Conservation (phyloP, 2,888 invertebrate species). For the Hecatera dysodea region DNA sequence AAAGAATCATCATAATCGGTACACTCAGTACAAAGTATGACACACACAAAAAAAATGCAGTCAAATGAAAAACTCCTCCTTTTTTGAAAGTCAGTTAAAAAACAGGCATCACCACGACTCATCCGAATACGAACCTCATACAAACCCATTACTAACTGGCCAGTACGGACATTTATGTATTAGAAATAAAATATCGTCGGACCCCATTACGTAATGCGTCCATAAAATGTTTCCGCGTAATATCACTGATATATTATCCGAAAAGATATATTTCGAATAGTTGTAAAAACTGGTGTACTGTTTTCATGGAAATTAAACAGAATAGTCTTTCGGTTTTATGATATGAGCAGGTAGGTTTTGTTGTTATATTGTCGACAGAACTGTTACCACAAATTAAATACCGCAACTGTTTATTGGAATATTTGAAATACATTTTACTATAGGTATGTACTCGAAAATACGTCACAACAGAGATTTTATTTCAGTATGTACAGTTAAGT, state of each 20-base stretch:
- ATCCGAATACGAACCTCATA: slow-evolving; percentile 17
- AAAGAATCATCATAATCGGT: too few species aligned
- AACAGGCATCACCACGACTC: slow-evolving; percentile 14
- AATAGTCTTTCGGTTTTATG: slow-evolving; percentile 38
- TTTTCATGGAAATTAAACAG: slow-evolving; percentile 51
- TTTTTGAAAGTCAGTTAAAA: too few species aligned
- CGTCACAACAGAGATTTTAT: neutral
- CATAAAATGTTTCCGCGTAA: slow-evolving; percentile 85
- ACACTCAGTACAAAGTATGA: too few species aligned
- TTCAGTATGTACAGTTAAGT: too few species aligned
- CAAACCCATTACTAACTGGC: slow-evolving; percentile 57
- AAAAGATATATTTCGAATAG: slow-evolving; percentile 72
- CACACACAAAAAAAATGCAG: too few species aligned
- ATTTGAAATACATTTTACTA: neutral
- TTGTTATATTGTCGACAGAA: slow-evolving; percentile 4
- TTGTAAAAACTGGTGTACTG: slow-evolving; percentile 53
- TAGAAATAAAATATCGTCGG: slow-evolving; percentile 79
- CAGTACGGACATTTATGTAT: slow-evolving; percentile 68
- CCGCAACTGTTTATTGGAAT: neutral
- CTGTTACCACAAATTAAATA: slow-evolving; percentile 21
- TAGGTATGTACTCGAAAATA: too few species aligned
- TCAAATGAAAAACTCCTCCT: too few species aligned
- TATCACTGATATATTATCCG: slow-evolving; percentile 78
- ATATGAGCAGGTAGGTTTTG: slow-evolving; percentile 23
- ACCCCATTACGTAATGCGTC: slow-evolving; percentile 82